Base-by-base conservation (phyloP, 64 coral and sea anemone genomes). In the Platygyra sinensis region DNA sequence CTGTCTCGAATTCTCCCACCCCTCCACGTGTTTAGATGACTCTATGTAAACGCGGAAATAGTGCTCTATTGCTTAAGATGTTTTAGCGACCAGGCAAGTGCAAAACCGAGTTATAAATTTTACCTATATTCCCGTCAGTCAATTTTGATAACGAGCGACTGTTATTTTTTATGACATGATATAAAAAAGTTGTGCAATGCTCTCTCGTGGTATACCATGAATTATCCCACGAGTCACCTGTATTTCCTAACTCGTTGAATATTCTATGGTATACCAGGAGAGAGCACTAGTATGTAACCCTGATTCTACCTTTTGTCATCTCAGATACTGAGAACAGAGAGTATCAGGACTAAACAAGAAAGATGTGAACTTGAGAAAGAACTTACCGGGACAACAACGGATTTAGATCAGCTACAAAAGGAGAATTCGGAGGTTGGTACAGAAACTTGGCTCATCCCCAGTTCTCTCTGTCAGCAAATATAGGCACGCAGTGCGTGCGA, bases 351-450 rank as follows among this genome's bases (percentile, higher is more conserved):
- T 42, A 50, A 51, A 38, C 62, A 85, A 54, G 90, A 92, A 27
- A 92, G 87, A 64, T 17, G n/a, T 73, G 82, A 42, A 2, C 67
- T 92, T 6, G 79, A 80, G 71, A 87, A 92, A 67, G 83, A 92
- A 15, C 74, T 92, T 10, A 31, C 30, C 5, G 17, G 2, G 49
- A 80, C 82, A 67, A 32, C 84, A 60, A 63, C 79, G 38, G 82
- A 87, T 7, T 73, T 83, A 60, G 90, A 87, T 52, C 31, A 87
- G 61, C 32, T 72, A 32, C 78, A 74, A n/a, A 87, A 87, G 54
- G 82, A 92, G 49, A 78, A 78, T 32, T 38, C 38, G 9, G 82
- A 92, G 82, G 90, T 92, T 65, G 12, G 74, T 76, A 64, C 22
- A n/a, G 22, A 69, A 69, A 69, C 2, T n/a, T 24, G 22, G 18